Evolutionary conservation across 2,797 vertebrate species (phyloP), one percentile per base, ranked within the genome.

Genomic region (Podargus strigoides): DNA sequence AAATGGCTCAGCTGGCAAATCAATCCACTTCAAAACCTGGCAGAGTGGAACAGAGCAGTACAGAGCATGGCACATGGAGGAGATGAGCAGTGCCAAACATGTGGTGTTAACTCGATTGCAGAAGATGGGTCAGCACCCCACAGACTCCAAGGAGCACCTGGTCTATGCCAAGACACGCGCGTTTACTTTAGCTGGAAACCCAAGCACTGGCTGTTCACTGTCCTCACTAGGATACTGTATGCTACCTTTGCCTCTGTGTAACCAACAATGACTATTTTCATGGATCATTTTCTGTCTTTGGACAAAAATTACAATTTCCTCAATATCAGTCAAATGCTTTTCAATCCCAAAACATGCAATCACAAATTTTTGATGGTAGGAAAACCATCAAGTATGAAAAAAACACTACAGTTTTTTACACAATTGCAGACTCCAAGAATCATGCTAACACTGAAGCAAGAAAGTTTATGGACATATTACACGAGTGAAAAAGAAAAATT

Each of bases 71-170:
- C 0, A 1, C 44, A 21, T 0, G 5, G 26, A 74, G 34, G 18
- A 93, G 47, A 46, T 0, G 0, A 28, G 41, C 20, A 70, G 14
- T 3, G 6, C 36, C 0, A 0, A 87, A 44, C 23, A 46, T 0
- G 0, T 0, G 1, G 58, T 1, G 2, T 53, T 52, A 59, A 44
- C 15, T 4, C 1, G 11, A 28, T 47, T 47, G 26, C 12, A 3
- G 52, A 77, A 64, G 46, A 18, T 55, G 66, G 55, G 41, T 39
- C 49, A 58, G 24, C 55, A 46, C 0, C 19, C 14, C 28, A 10
- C 0, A 0, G 55, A 53, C 59, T 78, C 41, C 32, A 37, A 37
- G 70, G 11, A 80, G 37, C 15, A 56, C 34, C 32, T 26, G 12
- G 6, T 62, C n/a, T 59, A 39, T 72, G 44, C 55, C 55, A 76